Percentiles rank a stretch among this genome's conserved stretches.
Evolutionary conservation across 2,888 invertebrate species (phyloP).

Genomic region (Caenorhabditis uteleia): DNA sequence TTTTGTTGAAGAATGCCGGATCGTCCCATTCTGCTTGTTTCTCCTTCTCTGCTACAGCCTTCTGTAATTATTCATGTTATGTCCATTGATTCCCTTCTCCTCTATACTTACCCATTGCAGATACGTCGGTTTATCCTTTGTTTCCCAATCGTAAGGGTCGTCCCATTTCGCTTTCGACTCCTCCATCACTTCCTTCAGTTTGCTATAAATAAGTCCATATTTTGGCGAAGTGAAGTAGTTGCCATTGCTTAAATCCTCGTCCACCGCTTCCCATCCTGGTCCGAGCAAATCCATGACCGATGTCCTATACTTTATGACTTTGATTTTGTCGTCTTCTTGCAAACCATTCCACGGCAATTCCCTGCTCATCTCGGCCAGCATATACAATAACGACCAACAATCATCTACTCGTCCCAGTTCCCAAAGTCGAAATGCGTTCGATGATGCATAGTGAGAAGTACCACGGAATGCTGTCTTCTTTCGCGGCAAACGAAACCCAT

Average conservation of each 20-base stretch:
- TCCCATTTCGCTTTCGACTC: slow-evolving; percentile 7
- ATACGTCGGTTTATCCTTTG: neutral
- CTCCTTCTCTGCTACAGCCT: no score
- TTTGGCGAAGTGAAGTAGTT: slow-evolving; percentile 22
- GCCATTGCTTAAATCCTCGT: slow-evolving; percentile 10
- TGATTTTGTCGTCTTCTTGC: slow-evolving; percentile 14
- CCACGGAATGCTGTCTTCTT: slow-evolving; percentile 31
- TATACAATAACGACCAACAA: neutral
- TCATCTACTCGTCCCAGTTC: slow-evolving; percentile 6
- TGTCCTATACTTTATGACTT: slow-evolving; percentile 3
- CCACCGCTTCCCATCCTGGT: slow-evolving; percentile 9
- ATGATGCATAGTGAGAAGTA: slow-evolving; percentile 28
- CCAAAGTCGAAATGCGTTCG: slow-evolving; percentile 18
- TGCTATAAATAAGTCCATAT: slow-evolving; percentile 14
- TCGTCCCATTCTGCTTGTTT: no score
- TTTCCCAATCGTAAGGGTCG: slow-evolving; percentile 28
- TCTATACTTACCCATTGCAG: slow-evolving; percentile 8
- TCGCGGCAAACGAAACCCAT: slow-evolving; percentile 20
- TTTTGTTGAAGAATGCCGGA: no score
- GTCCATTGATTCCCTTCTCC: no score
- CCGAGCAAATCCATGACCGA: neutral
- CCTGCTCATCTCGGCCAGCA: neutral
- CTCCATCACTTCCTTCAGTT: slow-evolving; percentile 12
- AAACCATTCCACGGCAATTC: slow-evolving; percentile 1
- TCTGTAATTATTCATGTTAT: no score